phyloP scores from a whole-genome alignment of 1,140 invertebrate species.

The Halictus rubicundus region DNA sequence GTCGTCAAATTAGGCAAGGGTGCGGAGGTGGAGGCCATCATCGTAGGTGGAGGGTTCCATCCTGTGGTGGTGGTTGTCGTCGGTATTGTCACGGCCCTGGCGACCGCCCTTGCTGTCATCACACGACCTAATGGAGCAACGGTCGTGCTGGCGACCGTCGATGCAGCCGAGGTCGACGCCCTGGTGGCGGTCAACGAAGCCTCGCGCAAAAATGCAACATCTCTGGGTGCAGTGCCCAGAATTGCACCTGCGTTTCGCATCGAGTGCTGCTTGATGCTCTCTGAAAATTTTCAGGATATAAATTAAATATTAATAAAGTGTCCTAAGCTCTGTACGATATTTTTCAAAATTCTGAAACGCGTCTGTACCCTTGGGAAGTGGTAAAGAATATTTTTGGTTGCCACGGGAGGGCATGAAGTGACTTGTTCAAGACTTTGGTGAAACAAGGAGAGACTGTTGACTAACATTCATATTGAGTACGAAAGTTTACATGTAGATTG shows the following conservation, averaged over 20 bases:
- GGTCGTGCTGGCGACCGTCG: constrained; percentile 67
- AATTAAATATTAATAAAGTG: no score
- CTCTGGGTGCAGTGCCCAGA: constrained; percentile 81
- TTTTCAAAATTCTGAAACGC: no score
- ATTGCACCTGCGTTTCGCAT: constrained; percentile 83
- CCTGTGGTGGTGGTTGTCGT: constrained; percentile 72
- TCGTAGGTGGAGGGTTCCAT: constrained; percentile 59
- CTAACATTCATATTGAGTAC: no score
- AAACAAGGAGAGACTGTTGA: no score
- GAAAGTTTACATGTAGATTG: no score
- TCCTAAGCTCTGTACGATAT: no score
- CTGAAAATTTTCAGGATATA: constrained; percentile 67
- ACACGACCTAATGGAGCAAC: constrained; percentile 71
- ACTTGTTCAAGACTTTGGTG: no score
- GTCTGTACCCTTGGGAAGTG: no score
- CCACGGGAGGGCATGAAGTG: no score
- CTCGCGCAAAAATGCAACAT: constrained; percentile 72
- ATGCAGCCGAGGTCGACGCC: constrained; percentile 49
- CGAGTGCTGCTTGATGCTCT: constrained; percentile 83
- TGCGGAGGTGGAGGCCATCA: constrained; percentile 62
- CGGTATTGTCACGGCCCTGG: constrained; percentile 72
- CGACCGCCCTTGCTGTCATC: constrained; percentile 74
- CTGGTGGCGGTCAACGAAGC: constrained; percentile 61
- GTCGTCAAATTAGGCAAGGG: constrained; percentile 58
- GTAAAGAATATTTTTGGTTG: no score